A percentile compares a stretch with the other conserved stretches of the same genome.
Conservation (phyloP, 2,113 vertebrate genomes). For the Toxotes jaculatrix region DNA sequence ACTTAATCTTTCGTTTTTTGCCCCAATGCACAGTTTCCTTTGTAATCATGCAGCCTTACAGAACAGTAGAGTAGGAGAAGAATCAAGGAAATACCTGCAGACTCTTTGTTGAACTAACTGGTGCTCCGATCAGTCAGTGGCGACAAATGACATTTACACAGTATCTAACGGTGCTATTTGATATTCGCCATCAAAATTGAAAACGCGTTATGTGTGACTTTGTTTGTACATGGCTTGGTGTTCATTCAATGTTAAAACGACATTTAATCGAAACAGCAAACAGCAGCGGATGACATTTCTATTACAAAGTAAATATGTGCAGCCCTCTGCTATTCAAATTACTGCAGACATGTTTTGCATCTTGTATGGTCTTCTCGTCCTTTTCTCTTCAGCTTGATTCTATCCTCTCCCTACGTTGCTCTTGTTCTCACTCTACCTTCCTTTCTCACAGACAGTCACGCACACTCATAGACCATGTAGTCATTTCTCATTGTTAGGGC, state of each 20-base stretch:
- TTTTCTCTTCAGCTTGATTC: background rate
- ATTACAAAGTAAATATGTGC: slow-evolving; percentile 22
- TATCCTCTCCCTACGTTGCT: background rate
- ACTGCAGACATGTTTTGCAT: slow-evolving; percentile 24
- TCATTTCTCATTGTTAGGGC: slow-evolving; percentile 68
- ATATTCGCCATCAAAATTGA: background rate
- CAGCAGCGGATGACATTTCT: slow-evolving; percentile 32
- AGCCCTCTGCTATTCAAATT: slow-evolving; percentile 39
- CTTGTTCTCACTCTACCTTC: slow-evolving; percentile 1
- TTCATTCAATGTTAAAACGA: background rate
- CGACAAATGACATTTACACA: slow-evolving; percentile 42
- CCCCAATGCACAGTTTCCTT: background rate
- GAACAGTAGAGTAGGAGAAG: background rate
- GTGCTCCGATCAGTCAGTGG: background rate
- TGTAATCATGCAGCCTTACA: background rate
- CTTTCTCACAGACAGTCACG: background rate
- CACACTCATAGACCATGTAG: slow-evolving; percentile 8
- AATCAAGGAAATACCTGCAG: background rate
- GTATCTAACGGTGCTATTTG: slow-evolving; percentile 1
- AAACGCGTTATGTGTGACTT: background rate
- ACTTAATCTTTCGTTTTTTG: too few relatives aligned
- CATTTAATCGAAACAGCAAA: slow-evolving; percentile 26
- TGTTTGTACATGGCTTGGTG: background rate
- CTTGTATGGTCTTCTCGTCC: slow-evolving; percentile 10
- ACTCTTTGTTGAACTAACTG: background rate